Conservation (phyloP, 2,888 invertebrate species). For the Tinea trinotella region DNA sequence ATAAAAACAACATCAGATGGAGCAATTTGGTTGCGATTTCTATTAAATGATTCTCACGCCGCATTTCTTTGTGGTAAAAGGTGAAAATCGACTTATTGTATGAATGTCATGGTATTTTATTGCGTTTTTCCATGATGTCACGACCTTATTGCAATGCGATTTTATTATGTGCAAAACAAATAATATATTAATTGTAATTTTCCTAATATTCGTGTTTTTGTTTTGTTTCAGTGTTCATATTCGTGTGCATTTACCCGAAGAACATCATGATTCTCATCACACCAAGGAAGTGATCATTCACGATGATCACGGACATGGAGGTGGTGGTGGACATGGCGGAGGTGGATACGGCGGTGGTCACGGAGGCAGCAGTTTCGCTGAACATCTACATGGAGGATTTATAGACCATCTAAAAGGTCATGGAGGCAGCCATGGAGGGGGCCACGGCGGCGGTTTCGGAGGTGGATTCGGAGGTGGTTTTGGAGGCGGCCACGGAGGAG, state of each 20-base stretch:
- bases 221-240: constrained; percentile 68
- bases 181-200: constrained; percentile 19
- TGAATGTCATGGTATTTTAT: constrained; percentile 39
- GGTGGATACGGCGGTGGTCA: constrained; percentile 31
- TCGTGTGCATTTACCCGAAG: constrained; percentile 68
- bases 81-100: constrained; percentile 61
- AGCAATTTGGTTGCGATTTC: constrained; percentile 56
- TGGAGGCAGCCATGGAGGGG: constrained; percentile 28
- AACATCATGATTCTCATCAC: constrained; percentile 59
- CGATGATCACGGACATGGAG: constrained; percentile 41
- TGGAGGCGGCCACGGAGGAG: constrained; percentile 24
- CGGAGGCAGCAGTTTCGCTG: constrained; percentile 21
- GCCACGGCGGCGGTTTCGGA: constrained; percentile 25
- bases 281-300: constrained; percentile 49
- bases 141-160: constrained; percentile 47
- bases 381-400: constrained; percentile 25
- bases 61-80: constrained; percentile 55
- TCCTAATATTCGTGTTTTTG: constrained; percentile 22
- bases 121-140: constrained; percentile 42
- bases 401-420: constrained; percentile 23
- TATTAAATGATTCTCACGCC: constrained; percentile 56
- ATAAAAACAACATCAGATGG: constrained; percentile 44
- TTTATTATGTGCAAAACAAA: no score
- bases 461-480: constrained; percentile 21
- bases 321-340: constrained; percentile 25